Evolutionary conservation across 2,113 vertebrate genomes (phyloP), one percentile per base, ranked within the genome.

Genomic region (Ochotona princeps): DNA sequence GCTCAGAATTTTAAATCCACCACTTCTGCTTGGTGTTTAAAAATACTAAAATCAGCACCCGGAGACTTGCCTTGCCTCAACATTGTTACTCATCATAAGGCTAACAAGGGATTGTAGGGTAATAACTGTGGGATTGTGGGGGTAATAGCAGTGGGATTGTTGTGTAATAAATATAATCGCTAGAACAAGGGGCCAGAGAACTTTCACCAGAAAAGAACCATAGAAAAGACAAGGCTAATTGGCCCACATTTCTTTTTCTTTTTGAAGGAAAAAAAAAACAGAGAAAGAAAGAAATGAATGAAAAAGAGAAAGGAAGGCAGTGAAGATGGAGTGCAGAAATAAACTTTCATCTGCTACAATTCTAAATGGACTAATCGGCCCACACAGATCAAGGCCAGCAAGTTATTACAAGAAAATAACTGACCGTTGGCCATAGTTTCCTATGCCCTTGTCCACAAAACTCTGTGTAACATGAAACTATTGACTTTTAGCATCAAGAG

Each of bases 1-100:
- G 96, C 92, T 95, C 93, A 69, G 96, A 96, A 97, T 96, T 96
- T 97, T 96, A 96, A 97, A 94, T 95, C 88, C 75, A 94, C 86
- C 38, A 75, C 78, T 95, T 95, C 92, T 96, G 92, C 92, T 88
- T 87, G 87, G 82, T 80, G 84, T 91, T 96, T 95, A 82, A 94
- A 44, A 57, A 93, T 89, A 92, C 81, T 95, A 90, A 91, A 93
- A 73, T 95, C 88, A 63, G 54, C 90, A 95, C 63, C 72, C 3
- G 10, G 54, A 90, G 85, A 72, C 54, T 81, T 38, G 23, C 57
- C 44, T 94, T 73, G 35, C 78, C 38, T 89, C 49, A 13, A 54
- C 44, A 28, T 38, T 69, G 28, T 63, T 70, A 54, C 72, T 81
- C 9, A 6, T 85, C 35, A 3, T 5, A 47, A 63, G 63, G 12